Evolutionary conservation across 2,113 vertebrate species (phyloP).

Genomic region (Cinclus cinclus): DNA sequence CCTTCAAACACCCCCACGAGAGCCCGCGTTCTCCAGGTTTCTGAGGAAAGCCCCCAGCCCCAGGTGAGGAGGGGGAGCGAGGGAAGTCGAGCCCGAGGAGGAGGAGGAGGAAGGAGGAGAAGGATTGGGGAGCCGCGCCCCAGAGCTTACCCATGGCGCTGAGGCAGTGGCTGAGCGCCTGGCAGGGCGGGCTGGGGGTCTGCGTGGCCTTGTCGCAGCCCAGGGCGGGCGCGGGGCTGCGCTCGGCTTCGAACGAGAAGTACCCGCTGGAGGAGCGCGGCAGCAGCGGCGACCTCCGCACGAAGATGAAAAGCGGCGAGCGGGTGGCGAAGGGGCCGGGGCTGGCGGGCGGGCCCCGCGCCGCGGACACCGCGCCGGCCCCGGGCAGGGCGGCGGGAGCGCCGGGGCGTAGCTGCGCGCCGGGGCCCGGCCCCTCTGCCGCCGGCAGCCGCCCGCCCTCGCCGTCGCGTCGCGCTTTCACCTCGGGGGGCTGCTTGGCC

Average conservation of each 20-base stretch:
- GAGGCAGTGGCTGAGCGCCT: constrained; percentile 81
- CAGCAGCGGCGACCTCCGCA: constrained; percentile 78
- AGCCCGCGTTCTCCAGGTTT: neutral
- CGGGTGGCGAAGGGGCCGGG: constrained; percentile 82
- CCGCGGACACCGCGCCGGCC: neutral
- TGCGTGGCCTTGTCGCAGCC: constrained; percentile 87
- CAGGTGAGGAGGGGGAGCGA: neutral
- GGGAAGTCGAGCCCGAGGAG: neutral
- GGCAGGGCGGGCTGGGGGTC: constrained; percentile 87
- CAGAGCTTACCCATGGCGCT: constrained; percentile 73
- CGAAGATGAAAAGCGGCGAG: constrained; percentile 81
- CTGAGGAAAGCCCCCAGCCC: neutral
- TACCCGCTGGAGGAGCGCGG: constrained; percentile 91
- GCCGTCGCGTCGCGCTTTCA: no score
- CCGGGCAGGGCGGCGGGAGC: neutral
- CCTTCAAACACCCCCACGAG: neutral
- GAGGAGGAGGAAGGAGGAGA: neutral
- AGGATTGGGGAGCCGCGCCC: neutral
- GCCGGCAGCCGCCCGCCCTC: no score
- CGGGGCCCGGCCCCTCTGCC: neutral
- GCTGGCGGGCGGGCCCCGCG: constrained; percentile 74
- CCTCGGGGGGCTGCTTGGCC: no score
- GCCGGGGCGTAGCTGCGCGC: no score
- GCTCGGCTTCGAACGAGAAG: constrained; percentile 89
- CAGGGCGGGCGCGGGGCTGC: constrained; percentile 80